Conservation (phyloP, 2,888 invertebrate species). For the Apodemia hepburni region DNA sequence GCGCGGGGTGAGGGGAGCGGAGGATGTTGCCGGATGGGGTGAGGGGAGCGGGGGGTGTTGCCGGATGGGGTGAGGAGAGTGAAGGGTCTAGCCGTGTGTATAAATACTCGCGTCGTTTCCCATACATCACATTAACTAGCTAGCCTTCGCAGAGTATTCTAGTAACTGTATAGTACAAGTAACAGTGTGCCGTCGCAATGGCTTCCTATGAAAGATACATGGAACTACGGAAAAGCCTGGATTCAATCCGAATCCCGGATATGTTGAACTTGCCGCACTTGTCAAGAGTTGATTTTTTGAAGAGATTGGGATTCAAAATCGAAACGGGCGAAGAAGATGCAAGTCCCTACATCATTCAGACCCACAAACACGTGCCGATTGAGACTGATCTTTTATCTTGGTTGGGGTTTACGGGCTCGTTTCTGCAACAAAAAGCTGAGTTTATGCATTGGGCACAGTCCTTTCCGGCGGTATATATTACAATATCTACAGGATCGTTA, state of each 20-base stretch:
- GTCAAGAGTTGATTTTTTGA: not conserved
- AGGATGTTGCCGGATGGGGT: too few species aligned
- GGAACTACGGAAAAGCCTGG: not conserved
- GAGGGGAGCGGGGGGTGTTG: not conserved
- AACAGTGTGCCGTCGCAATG: not conserved
- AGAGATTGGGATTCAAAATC: not conserved
- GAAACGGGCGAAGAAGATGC: not conserved
- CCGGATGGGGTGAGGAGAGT: too few species aligned
- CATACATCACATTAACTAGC: not conserved
- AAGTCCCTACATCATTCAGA: not conserved
- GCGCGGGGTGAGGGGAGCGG: not conserved
- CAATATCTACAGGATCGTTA: not conserved
- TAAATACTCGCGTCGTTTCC: slow-evolving; percentile 1
- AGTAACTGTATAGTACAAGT: not conserved
- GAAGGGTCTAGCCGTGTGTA: not conserved
- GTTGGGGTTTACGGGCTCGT: not conserved
- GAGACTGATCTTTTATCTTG: not conserved
- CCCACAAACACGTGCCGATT: not conserved
- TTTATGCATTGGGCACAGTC: slow-evolving; percentile 1
- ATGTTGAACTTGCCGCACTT: not conserved
- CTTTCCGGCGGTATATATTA: not conserved
- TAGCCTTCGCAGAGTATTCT: not conserved
- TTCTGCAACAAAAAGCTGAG: not conserved
- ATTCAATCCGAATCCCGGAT: not conserved
- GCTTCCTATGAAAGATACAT: not conserved